These are phyloP conservation scores for Griposia aprilina DNA, from an alignment of 2,888 invertebrate genomes.

Conservation along the genomic window DNA sequence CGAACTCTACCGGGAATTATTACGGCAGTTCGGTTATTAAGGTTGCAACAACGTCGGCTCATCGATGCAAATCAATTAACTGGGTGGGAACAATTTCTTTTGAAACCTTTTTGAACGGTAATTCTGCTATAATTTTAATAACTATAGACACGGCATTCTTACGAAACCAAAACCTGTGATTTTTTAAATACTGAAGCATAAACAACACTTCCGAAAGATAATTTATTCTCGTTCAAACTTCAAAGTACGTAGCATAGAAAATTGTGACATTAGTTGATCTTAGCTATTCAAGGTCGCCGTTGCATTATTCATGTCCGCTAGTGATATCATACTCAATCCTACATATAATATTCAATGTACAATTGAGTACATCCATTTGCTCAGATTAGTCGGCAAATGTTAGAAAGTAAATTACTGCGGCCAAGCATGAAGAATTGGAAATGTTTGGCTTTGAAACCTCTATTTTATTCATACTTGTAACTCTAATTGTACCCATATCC, in stretches of 20 bases:
- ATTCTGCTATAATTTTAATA: constrained; percentile 6
- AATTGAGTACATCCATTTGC: constrained; percentile 48
- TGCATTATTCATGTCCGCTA: constrained; percentile 78
- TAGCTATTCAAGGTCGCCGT: constrained; percentile 73
- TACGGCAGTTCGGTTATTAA: constrained; percentile 23
- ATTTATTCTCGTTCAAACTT: constrained; percentile 37
- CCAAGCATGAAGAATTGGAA: constrained; percentile 36
- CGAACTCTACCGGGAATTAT: constrained; percentile 52
- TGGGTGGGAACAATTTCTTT: constrained; percentile 32
- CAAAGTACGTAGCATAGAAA: constrained; percentile 62
- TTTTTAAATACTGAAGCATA: neutral
- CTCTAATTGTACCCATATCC: constrained; percentile 21
- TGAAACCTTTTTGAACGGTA: neutral
- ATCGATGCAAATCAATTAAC: constrained; percentile 31
- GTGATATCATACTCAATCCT: constrained; percentile 77
- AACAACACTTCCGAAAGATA: constrained; percentile 4
- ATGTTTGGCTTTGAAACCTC: constrained; percentile 46
- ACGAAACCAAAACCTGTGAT: neutral
- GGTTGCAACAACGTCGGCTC: constrained; percentile 31
- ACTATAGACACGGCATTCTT: neutral
- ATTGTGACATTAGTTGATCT: constrained; percentile 73
- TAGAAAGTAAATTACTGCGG: constrained; percentile 57
- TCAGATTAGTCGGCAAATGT: constrained; percentile 45
- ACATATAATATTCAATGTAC: constrained; percentile 57
- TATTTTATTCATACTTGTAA: constrained; percentile 44